phyloP scores from a whole-genome alignment of 1,140 invertebrate species.

The Drosophila simulans region DNA sequence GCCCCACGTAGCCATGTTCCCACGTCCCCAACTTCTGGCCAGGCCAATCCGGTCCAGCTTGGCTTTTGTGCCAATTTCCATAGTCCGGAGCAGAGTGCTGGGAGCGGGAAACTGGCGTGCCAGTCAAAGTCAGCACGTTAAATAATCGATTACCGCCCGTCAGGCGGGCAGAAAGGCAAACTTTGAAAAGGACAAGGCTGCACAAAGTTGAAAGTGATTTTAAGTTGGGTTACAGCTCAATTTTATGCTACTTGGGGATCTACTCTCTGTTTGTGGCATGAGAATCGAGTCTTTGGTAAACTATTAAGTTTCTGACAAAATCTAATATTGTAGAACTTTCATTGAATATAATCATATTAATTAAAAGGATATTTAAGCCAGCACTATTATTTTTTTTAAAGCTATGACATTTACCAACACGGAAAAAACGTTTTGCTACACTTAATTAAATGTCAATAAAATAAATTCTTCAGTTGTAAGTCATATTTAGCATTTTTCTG shows the following conservation, averaged over 20 bases:
- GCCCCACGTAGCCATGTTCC: not conserved
- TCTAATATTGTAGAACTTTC: too few relatives aligned
- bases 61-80: conserved; percentile 35
- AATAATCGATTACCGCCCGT: conserved; percentile 49
- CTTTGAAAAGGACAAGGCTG: conserved; percentile 27
- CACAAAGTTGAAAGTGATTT: conserved; percentile 30
- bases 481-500: not conserved
- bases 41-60: conserved; percentile 32
- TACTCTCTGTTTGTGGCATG: not conserved
- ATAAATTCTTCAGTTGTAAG: not conserved
- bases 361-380: too few relatives aligned
- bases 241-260: conserved; percentile 4
- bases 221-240: conserved; percentile 20
- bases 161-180: conserved; percentile 31
- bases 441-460: not conserved
- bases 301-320: too few relatives aligned
- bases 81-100: not conserved
- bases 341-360: too few relatives aligned
- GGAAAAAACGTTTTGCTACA: not conserved
- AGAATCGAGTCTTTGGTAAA: not conserved
- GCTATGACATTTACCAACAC: not conserved
- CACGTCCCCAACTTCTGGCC: conserved; percentile 9
- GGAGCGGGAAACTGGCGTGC: conserved; percentile 26
- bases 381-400: not conserved
- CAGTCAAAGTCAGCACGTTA: conserved; percentile 52